Conservation (phyloP, 1,140 invertebrate genomes). For the Cardiocondyla obscurior region DNA sequence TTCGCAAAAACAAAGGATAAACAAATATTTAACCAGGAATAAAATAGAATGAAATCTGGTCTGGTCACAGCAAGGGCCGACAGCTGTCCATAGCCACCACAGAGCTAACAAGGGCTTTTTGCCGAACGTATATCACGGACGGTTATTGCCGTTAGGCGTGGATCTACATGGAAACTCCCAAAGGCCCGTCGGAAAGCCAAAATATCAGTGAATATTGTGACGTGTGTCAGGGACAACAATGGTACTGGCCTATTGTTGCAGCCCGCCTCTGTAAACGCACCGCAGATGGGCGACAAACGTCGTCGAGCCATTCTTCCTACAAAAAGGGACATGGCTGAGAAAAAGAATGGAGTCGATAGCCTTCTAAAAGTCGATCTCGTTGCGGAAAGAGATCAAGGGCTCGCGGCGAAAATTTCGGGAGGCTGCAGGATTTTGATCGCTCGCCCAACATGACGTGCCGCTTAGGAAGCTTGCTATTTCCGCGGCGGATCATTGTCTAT, state of each 20-base stretch:
- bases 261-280: conserved; percentile 66
- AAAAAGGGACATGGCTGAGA: conserved; percentile 57
- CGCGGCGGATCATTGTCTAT: neutral
- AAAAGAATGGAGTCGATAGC: conserved; percentile 36
- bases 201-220: conserved; percentile 75
- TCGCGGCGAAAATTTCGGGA: conserved; percentile 7
- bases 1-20: conserved; percentile 17
- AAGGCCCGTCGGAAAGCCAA: conserved; percentile 64
- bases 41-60: conserved; percentile 46
- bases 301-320: conserved; percentile 63
- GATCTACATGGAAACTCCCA: conserved; percentile 44
- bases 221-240: conserved; percentile 69
- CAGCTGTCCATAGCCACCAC: conserved; percentile 53
- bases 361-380: conserved; percentile 60
- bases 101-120: conserved; percentile 47
- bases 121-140: conserved; percentile 63
- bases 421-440: neutral
- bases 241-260: conserved; percentile 63
- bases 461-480: neutral
- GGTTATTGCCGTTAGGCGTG: conserved; percentile 48
- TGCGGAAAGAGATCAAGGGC: neutral
- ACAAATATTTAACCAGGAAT: conserved; percentile 38
- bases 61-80: conserved; percentile 23
- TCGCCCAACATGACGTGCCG: neutral
- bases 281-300: conserved; percentile 71